phyloP scores from a whole-genome alignment of 2,888 invertebrate species.

The Masnerella sp. region DNA sequence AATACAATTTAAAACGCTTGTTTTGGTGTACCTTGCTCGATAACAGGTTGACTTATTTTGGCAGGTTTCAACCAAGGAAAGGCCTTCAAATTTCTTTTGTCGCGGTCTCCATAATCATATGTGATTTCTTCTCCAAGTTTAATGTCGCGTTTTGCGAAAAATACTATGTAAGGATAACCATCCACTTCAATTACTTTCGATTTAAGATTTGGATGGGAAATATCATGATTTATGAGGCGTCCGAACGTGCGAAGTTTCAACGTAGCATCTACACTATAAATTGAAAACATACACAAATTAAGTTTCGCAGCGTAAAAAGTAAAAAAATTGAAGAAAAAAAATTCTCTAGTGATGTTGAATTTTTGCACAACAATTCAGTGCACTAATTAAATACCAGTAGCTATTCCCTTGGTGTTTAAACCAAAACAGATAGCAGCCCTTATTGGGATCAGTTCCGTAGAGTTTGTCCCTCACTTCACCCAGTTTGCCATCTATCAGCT shows the following conservation, averaged over 20 bases:
- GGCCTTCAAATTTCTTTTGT: background rate
- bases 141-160: background rate
- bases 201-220: background rate
- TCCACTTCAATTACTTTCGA: background rate
- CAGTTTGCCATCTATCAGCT: background rate
- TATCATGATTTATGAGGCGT: background rate
- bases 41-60: too few species aligned
- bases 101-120: slow-evolving; percentile 1
- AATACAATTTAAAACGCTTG: too few species aligned
- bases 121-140: background rate
- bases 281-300: background rate
- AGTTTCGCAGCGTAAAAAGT: background rate
- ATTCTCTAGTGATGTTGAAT: background rate
- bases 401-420: background rate
- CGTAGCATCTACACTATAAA: background rate
- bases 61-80: background rate
- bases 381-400: too few species aligned
- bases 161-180: background rate
- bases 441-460: background rate
- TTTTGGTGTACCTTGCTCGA: too few species aligned
- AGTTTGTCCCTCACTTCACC: background rate
- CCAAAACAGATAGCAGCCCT: background rate
- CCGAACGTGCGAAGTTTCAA: background rate
- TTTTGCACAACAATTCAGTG: too few species aligned
- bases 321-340: background rate